Evolutionary conservation across 2,888 invertebrate species (phyloP).

Genomic region (Dynastes maya): DNA sequence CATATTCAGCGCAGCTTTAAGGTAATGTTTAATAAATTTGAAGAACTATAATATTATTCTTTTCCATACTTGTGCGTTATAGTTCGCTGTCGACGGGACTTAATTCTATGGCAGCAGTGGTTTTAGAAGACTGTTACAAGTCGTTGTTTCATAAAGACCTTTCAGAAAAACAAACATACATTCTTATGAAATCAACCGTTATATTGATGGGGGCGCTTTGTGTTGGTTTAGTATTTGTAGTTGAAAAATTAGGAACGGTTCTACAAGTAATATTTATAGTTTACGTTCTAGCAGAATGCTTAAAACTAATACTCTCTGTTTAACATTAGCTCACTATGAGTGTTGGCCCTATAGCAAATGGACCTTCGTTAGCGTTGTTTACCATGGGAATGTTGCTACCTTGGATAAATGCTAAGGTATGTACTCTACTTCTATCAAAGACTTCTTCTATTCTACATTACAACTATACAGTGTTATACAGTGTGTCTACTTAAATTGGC

Average conservation of each 20-base stretch:
- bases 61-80: conserved; percentile 54
- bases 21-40: conserved; percentile 69
- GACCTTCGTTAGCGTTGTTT: conserved; percentile 79
- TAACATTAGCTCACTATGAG: conserved; percentile 76
- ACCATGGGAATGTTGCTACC: conserved; percentile 79
- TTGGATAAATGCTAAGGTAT: conserved; percentile 73
- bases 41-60: conserved; percentile 8
- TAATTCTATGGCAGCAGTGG: conserved; percentile 84
- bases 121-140: conserved; percentile 79
- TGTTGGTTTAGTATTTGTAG: conserved; percentile 80
- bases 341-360: conserved; percentile 77
- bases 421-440: conserved; percentile 5
- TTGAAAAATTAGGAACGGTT: conserved; percentile 79
- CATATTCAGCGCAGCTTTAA: conserved; percentile 92
- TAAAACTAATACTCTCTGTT: background rate
- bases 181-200: conserved; percentile 74
- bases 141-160: conserved; percentile 72
- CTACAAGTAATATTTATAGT: conserved; percentile 73
- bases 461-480: no score
- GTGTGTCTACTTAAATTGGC: no score
- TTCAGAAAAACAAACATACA: conserved; percentile 72
- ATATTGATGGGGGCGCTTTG: conserved; percentile 77
- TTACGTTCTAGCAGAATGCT: background rate
- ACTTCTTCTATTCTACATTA: background rate
- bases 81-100: conserved; percentile 85